Evolutionary conservation across 1,140 invertebrate species (phyloP).

Genomic region (Sitobion miscanthi): DNA sequence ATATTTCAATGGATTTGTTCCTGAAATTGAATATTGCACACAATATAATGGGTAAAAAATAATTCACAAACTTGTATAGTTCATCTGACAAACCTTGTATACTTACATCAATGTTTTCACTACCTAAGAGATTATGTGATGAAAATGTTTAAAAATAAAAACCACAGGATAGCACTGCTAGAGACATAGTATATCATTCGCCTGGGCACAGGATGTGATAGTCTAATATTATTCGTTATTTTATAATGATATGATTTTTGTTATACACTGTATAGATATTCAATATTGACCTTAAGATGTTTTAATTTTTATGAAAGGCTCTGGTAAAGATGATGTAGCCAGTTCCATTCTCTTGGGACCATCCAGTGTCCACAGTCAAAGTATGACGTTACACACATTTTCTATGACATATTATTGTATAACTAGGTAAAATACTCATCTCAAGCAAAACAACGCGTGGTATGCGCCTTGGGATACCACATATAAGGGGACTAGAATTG

Average conservation of each 20-base stretch:
- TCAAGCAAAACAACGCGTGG: background rate
- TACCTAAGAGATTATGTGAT: background rate
- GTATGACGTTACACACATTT: background rate
- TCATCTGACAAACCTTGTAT: no score
- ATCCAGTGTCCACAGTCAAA: background rate
- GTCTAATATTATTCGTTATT: background rate
- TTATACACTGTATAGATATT: background rate
- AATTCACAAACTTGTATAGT: no score
- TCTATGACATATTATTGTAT: background rate
- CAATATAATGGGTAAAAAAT: background rate
- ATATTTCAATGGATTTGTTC: background rate
- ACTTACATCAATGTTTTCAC: no score
- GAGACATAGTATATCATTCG: no score
- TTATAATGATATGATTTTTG: background rate
- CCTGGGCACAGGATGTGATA: background rate
- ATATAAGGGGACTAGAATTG: background rate
- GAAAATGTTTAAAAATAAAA: background rate
- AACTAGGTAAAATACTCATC: constrained; percentile 1
- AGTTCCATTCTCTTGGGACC: background rate
- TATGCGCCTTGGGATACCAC: background rate
- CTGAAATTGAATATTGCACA: background rate
- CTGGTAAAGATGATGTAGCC: background rate
- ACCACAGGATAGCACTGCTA: no score
- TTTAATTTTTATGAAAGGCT: background rate
- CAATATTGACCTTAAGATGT: background rate